phyloP scores from a whole-genome alignment of 2,888 invertebrate genomes.

The Drosophila pegasa region DNA sequence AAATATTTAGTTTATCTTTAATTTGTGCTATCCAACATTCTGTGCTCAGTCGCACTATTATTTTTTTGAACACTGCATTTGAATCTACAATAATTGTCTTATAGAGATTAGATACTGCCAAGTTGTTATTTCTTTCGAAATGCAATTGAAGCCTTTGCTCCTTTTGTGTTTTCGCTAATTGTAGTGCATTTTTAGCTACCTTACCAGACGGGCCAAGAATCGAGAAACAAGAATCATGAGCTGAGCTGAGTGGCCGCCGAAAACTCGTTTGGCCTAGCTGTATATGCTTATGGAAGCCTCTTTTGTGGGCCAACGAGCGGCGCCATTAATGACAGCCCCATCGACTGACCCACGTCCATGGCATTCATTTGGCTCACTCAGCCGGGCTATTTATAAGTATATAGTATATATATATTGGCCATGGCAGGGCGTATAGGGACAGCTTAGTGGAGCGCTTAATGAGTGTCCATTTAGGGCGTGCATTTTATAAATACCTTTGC shows the following conservation, averaged over 20 bases:
- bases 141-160: background rate
- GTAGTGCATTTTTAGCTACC: slow-evolving; percentile 41
- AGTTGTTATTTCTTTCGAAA: slow-evolving; percentile 15
- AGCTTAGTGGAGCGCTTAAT: slow-evolving; percentile 43
- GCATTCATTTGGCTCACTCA: slow-evolving; percentile 31
- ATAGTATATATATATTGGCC: slow-evolving; percentile 14
- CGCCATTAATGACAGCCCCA: slow-evolving; percentile 77
- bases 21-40: no score
- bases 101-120: background rate
- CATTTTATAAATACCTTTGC: slow-evolving; percentile 66
- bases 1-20: no score
- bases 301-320: slow-evolving; percentile 78
- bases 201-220: slow-evolving; percentile 30
- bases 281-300: slow-evolving; percentile 40
- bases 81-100: background rate
- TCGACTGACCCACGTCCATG: slow-evolving; percentile 48
- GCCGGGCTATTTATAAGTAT: slow-evolving; percentile 57
- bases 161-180: slow-evolving; percentile 54
- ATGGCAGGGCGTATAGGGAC: slow-evolving; percentile 5
- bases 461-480: slow-evolving; percentile 71
- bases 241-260: slow-evolving; percentile 30
- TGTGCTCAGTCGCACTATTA: no score
- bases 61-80: no score
- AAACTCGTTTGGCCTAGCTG: slow-evolving; percentile 62
- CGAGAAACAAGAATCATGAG: slow-evolving; percentile 30